Percentiles rank a stretch among this genome's conserved stretches.
Evolutionary conservation across 2,888 invertebrate species (phyloP).

Genomic region (Protodeltote pygarga): DNA sequence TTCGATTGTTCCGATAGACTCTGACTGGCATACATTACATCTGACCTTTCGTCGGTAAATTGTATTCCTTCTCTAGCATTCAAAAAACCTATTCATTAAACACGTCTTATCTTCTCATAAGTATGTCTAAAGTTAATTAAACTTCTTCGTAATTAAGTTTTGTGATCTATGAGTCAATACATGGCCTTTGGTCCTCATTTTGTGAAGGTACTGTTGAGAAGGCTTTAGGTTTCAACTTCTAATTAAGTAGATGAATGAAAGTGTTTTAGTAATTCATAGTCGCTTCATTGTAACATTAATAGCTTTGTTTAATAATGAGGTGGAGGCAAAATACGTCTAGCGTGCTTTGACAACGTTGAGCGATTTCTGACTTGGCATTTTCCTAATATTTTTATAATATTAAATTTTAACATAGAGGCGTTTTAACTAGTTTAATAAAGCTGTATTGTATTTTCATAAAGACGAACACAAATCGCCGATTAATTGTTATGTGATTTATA

Average conservation of each 20-base stretch:
- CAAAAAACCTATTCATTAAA: constrained; percentile 34
- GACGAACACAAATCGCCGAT: not conserved
- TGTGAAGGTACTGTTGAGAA: constrained; percentile 16
- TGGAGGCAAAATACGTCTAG: constrained; percentile 21
- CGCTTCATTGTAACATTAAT: constrained; percentile 38
- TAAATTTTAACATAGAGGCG: not conserved
- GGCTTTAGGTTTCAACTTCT: constrained; percentile 16
- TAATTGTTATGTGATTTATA: not conserved
- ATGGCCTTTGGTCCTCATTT: constrained; percentile 10
- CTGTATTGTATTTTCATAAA: not conserved
- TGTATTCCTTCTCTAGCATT: constrained; percentile 32
- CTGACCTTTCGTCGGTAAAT: constrained; percentile 51
- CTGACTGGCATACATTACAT: constrained; percentile 65
- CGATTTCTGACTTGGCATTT: constrained; percentile 15
- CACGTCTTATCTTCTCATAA: constrained; percentile 20
- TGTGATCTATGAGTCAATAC: constrained; percentile 16
- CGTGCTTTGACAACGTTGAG: constrained; percentile 21
- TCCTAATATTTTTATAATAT: constrained; percentile 11
- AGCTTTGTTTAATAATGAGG: constrained; percentile 37
- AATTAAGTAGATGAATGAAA: constrained; percentile 33
- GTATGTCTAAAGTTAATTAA: constrained; percentile 37
- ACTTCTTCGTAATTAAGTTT: constrained; percentile 27
- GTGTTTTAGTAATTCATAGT: constrained; percentile 34
- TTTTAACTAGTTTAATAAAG: not conserved
- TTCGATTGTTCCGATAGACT: constrained; percentile 63